Evolutionary conservation across 2,888 invertebrate genomes (phyloP), one percentile per base, ranked within the genome.

Genomic region (Masnerella sp.): DNA sequence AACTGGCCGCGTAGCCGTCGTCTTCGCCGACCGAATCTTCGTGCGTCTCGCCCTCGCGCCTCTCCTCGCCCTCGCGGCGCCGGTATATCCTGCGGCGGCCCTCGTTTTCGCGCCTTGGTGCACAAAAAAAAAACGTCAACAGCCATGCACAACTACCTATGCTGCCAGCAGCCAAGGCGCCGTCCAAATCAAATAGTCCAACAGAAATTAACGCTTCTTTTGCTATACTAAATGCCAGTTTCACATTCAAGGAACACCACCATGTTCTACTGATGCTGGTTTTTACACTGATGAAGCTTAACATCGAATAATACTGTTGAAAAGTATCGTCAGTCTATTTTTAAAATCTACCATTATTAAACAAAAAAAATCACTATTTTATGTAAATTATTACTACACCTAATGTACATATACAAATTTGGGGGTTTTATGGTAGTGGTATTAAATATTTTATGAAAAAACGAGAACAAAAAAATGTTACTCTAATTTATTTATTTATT

Each of bases 1-100:
- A 91, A 89, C 90, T 91, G 88, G 90, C 91, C 82, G 91, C 90
- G 87, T 92, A 93, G 85, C 91, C 92, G 82, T 90, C 90, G 80
- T 89, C 88, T 74, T 88, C 91, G 79, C 89, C 90, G 76, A 83
- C 88, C 74, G 82, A 80, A 70, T 85, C 84, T 72, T 81, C 84
- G 58, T 78, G 79, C 42, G 79, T 80, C 47, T 80, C 81, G 38
- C 80, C 83, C 75, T 81, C 83, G 76, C 80, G 79, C 62, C 83
- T 80, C 58, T 84, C 85, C 40, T 83, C 82, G 14, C 85, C 85
- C 38, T 86, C 87, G 15, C 84, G 81, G 73, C 85, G 81, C 67
- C 83, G 81, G 80, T 83, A 84, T 72, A 86, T 82, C 72, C 85
- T 82, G 69, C 85, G 84, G 32, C 86, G 86, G 64, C 84, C 83